A percentile compares a stretch with the other conserved stretches of the same genome.
Conservation (phyloP, 2,113 vertebrate genomes). For the Synodontis membranacea region DNA sequence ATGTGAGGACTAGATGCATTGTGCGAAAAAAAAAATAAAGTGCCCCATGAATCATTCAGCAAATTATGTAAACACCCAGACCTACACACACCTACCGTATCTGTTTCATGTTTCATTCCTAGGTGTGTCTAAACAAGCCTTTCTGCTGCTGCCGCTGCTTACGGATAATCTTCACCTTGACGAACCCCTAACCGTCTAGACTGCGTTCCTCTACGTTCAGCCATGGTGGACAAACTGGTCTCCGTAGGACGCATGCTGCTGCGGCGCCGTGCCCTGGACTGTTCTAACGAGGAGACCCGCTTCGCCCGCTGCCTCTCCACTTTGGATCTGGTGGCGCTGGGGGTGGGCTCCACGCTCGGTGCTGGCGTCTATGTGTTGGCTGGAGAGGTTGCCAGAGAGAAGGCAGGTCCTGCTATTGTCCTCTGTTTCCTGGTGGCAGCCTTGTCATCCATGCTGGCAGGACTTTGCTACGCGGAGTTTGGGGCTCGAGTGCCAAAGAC, state of each 20-base stretch:
- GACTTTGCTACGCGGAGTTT: conserved; percentile 94
- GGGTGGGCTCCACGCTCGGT: conserved; percentile 91
- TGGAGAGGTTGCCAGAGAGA: conserved; percentile 88
- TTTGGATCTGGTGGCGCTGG: conserved; percentile 88
- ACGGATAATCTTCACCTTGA: not conserved
- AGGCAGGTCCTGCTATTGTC: conserved; percentile 88
- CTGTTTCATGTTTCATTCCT: conserved; percentile 12
- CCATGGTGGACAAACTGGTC: conserved; percentile 74
- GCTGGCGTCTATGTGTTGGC: conserved; percentile 92
- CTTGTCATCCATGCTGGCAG: conserved; percentile 89
- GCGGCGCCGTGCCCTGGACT: conserved; percentile 80
- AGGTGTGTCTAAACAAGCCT: conserved; percentile 9
- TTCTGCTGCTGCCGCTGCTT: not conserved
- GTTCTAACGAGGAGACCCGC: conserved; percentile 73
- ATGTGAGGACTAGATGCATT: conserved; percentile 19
- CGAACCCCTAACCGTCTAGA: not conserved
- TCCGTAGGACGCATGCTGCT: conserved; percentile 79
- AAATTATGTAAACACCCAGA: not conserved
- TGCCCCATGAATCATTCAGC: not conserved
- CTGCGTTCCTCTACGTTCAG: conserved; percentile 44
- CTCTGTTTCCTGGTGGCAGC: conserved; percentile 93
- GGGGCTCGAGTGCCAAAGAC: conserved; percentile 93
- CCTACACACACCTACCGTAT: not conserved
- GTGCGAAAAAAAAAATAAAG: not conserved
- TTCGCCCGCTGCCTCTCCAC: conserved; percentile 91